Percentiles rank a stretch among this genome's conserved stretches.
Evolutionary conservation across 2,113 vertebrate genomes (phyloP).

Genomic region (Lagopus leucura): DNA sequence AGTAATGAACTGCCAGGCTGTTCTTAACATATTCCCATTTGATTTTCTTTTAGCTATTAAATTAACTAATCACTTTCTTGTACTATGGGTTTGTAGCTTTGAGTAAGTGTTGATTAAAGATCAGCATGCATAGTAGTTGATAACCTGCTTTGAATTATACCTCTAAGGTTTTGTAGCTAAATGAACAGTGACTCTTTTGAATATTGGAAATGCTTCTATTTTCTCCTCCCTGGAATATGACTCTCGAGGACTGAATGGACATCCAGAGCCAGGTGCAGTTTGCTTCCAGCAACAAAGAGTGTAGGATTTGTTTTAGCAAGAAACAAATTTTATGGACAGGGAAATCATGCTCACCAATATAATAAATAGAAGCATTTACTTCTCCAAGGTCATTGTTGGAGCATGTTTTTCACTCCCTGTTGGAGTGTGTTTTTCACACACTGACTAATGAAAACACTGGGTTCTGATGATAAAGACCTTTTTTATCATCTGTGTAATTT

Average conservation of each 20-base stretch:
- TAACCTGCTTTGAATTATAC: slow-evolving; percentile 55
- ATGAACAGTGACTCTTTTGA: slow-evolving; percentile 24
- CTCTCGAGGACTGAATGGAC: neutral
- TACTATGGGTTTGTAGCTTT: slow-evolving; percentile 38
- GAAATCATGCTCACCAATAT: neutral
- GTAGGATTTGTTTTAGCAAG: neutral
- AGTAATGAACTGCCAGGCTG: neutral
- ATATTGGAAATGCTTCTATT: slow-evolving; percentile 26
- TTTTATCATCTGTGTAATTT: neutral
- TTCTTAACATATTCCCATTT: slow-evolving; percentile 13
- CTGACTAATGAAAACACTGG: neutral
- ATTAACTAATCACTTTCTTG: slow-evolving; percentile 59
- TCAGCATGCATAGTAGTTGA: neutral
- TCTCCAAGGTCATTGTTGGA: neutral
- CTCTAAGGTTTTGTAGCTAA: slow-evolving; percentile 20
- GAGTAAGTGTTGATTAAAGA: slow-evolving; percentile 64
- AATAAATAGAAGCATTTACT: neutral
- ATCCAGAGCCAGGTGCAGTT: neutral
- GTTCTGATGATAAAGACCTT: neutral
- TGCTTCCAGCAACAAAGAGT: neutral
- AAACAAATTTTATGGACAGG: neutral
- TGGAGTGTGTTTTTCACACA: neutral
- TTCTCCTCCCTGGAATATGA: neutral
- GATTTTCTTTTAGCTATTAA: slow-evolving; percentile 40
- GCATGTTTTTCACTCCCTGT: neutral